Evolutionary conservation across 2,888 invertebrate species (phyloP), one percentile per base, ranked within the genome.

Genomic region (Heliconius erato): DNA sequence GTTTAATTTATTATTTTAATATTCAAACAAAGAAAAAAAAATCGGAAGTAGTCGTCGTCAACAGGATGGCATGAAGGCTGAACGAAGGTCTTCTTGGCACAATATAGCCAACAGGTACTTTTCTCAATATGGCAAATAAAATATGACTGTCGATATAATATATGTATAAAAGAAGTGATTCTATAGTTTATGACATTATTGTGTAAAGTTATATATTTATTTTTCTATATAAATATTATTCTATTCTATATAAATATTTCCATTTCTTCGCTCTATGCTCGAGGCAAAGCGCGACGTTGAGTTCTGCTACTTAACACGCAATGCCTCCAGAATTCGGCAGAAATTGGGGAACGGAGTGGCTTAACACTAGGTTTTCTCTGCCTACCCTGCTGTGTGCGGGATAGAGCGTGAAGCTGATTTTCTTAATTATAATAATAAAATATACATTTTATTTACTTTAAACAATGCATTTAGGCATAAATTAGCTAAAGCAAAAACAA

Each of bases 101-200:
- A 91, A 69, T 23, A 32, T 26, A 72, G 23, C 26, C 59, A 54
- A 32, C 11, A 90, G 91, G 88, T 90, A 89, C 90, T 90, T 90
- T 28, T 89, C 90, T 82, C 89, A 89, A 90, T 87, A 87, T 59
- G 32, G 23, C 59, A 26, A 12, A 74, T 23, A 65, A 65, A 26
- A 28, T 28, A 26, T 12, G 6, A n/a, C 26, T 65, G 65, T n/a
- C 26, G 11, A 65, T 65, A 2, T 54, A 54, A 54, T 54, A 54
- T 54, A 54, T 19, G 54, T 54, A 19, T 54, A 65, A 26, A n/a
- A 65, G 14, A 11, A 5, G 26, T n/a, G 65, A 3, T 11, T 63
- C 11, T 63, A 63, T 63, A n/a, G n/a, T 65, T 65, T 26, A 14
- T 32, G 12, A 69, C 1, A n/a, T 11, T 14, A 69, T 40, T 69